Base-by-base conservation (phyloP, 2,888 invertebrate genomes). In the Drosophila meridiana region DNA sequence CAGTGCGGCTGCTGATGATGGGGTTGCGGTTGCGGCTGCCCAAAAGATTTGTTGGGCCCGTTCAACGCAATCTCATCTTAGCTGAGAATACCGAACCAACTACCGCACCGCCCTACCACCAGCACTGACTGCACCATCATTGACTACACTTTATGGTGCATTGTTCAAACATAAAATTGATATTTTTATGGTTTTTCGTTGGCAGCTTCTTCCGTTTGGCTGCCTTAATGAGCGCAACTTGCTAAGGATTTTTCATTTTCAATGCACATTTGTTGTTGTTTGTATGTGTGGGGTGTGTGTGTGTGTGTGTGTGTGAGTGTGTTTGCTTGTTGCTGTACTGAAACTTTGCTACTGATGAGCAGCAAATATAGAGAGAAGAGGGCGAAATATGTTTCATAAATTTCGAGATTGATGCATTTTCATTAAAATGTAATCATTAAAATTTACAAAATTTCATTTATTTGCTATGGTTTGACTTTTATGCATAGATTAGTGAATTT, bases 161-260 rank as follows among this genome's bases (percentile, higher is more conserved):
- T 80, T 80, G 80, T 82, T 82, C 76, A 82, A 80, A 80, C 76
- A 82, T 80, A 82, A 80, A 80, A 82, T 80, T 83, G 80, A 80
- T 80, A 82, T 76, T 82, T 80, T 80, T 80, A 82, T 80, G 72
- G 60, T 57, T 71, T 64, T 61, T 52, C 56, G 72, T 60, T 73
- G 69, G 66, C 59, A 59, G 47, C 66, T 68, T 48, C 50, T 69
- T 70, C 47, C 62, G 73, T 59, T 67, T 71, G 66, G 48, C 45
- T 62, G 83, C 76, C 83, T 82, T 80, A 80, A 80, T 80, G 83
- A 80, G 83, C 80, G 50, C 69, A 62, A 67, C 76, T 76, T 82
- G 76, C 71, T 60, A 36, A 55, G 47, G 38, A 56, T 66, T 61
- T 59, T 67, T 57, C 45, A 60, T 47, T 59, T 52, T 52, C 52